Conservation (phyloP, 2,113 vertebrate species). For the Albula glossodonta region DNA sequence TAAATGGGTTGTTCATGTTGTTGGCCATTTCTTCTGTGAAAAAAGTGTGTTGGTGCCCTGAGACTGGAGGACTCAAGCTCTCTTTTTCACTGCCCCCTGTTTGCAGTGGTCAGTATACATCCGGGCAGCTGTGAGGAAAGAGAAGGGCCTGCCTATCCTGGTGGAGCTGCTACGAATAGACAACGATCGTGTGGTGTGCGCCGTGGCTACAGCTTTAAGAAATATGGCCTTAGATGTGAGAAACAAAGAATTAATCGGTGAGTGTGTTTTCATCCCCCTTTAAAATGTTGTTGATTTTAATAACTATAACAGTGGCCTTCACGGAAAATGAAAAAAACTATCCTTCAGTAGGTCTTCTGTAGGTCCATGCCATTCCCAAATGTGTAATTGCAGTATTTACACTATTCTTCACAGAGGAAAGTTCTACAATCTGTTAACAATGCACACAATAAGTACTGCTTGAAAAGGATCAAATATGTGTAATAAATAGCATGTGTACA, state of each 20-base stretch:
- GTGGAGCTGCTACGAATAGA: constrained; percentile 98
- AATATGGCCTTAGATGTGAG: constrained; percentile 99
- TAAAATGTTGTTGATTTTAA: background rate
- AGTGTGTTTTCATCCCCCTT: constrained; percentile 46
- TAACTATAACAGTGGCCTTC: background rate
- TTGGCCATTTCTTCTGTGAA: background rate
- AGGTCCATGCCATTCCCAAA: background rate
- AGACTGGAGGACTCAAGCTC: background rate
- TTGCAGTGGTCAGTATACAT: constrained; percentile 96
- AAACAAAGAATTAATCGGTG: constrained; percentile 98
- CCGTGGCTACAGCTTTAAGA: constrained; percentile 94
- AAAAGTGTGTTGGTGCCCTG: background rate
- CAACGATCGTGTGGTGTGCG: constrained; percentile 97
- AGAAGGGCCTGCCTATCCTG: constrained; percentile 95
- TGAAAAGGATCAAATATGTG: background rate
- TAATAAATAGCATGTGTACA: background rate
- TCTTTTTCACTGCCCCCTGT: background rate
- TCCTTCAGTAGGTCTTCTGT: background rate
- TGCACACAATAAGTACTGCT: background rate
- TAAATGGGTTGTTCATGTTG: background rate
- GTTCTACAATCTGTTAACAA: background rate
- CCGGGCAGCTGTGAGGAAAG: constrained; percentile 93
- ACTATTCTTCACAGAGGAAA: background rate
- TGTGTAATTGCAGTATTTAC: background rate
- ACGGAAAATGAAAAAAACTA: background rate